These are phyloP conservation scores for Petroica traversi DNA, from an alignment of 2,113 vertebrate species.

Conservation along the genomic window DNA sequence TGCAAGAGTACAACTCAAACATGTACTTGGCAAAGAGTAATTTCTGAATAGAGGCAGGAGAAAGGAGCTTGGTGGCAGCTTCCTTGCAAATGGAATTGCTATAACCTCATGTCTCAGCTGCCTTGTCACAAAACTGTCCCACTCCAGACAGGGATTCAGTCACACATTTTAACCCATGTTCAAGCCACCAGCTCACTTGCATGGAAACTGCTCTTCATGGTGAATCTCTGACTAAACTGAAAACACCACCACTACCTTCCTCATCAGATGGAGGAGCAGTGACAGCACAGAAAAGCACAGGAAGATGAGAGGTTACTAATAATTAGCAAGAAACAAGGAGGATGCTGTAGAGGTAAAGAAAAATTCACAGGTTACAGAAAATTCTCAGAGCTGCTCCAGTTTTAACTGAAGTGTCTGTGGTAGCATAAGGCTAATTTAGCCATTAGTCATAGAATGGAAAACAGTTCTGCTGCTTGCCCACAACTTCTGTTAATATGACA, in stretches of 20 bases:
- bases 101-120: background rate
- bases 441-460: background rate
- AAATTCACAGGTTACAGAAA: background rate
- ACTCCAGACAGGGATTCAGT: background rate
- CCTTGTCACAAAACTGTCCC: background rate
- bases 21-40: background rate
- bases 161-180: background rate
- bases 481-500: background rate
- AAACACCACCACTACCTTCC: background rate
- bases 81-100: background rate
- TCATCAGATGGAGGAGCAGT: background rate
- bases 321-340: background rate
- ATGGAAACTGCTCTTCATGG: background rate
- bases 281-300: background rate
- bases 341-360: fast-evolving
- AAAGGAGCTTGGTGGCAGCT: background rate
- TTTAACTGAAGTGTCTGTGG: background rate
- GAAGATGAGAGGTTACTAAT: background rate
- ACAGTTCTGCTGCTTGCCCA: background rate
- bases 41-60: background rate
- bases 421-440: background rate
- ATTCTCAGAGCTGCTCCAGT: background rate
- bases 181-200: background rate
- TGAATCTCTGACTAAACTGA: background rate
- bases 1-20: background rate